Conservation (phyloP, 2,888 invertebrate species). For the Platycheirus albimanus region DNA sequence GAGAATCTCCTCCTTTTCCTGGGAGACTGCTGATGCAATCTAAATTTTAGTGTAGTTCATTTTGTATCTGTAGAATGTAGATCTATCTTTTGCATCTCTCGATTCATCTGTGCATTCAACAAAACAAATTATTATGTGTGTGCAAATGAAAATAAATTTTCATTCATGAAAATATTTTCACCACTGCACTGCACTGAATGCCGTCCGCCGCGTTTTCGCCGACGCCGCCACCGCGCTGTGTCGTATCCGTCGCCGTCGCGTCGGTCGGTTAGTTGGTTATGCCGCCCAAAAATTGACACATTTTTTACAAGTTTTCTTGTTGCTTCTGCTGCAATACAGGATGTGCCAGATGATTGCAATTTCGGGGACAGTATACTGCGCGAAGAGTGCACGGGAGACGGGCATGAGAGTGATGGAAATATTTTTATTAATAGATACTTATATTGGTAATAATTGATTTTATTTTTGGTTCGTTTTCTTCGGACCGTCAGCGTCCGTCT, state of each 20-base stretch:
- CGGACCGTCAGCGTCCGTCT: too few species aligned
- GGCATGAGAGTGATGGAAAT: constrained; percentile 35
- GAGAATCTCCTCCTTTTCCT: constrained; percentile 20
- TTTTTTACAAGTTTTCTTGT: constrained; percentile 45
- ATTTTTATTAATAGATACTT: constrained; percentile 69
- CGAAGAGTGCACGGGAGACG: neutral
- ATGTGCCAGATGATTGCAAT: constrained; percentile 49
- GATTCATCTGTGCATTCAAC: constrained; percentile 20
- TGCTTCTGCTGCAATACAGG: constrained; percentile 63
- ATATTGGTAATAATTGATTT: constrained; percentile 72
- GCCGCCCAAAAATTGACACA: constrained; percentile 70
- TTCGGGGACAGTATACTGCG: neutral
- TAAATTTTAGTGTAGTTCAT: too few species aligned
- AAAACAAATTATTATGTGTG: constrained; percentile 66
- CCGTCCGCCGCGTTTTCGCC: too few species aligned
- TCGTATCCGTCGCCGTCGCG: neutral
- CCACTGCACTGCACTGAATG: constrained; percentile 58
- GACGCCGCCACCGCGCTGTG: too few species aligned
- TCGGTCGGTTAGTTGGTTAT: neutral
- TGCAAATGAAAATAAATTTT: constrained; percentile 74
- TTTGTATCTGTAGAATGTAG: neutral
- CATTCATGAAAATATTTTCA: constrained; percentile 74
- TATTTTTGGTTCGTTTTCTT: constrained; percentile 74
- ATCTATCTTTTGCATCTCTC: neutral
- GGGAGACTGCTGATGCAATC: too few species aligned